Evolutionary conservation across 2,113 vertebrate species (phyloP).

Genomic region (Melanotaenia duboulayi): DNA sequence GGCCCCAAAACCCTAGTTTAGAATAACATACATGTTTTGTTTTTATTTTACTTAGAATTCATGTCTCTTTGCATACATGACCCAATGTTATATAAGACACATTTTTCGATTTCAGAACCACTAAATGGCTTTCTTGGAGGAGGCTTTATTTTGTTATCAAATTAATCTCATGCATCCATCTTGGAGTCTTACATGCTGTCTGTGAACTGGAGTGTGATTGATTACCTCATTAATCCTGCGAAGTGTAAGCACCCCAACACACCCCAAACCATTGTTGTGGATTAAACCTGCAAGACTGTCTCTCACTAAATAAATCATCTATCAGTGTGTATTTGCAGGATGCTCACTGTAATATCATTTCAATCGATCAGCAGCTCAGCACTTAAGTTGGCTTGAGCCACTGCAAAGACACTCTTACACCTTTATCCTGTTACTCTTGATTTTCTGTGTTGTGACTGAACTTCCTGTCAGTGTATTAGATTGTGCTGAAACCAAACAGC

Average conservation of each 20-base stretch:
- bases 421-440: constrained; percentile 47
- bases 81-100: neutral
- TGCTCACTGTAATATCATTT: constrained; percentile 57
- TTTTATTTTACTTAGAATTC: constrained; percentile 1
- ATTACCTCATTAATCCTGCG: constrained; percentile 68
- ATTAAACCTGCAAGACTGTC: constrained; percentile 49
- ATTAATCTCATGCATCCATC: constrained; percentile 38
- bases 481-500: constrained; percentile 37
- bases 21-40: too few relatives aligned
- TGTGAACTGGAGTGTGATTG: constrained; percentile 55
- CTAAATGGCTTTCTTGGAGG: constrained; percentile 5
- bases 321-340: constrained; percentile 49
- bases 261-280: constrained; percentile 41
- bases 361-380: constrained; percentile 58
- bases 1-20: too few relatives aligned
- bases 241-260: constrained; percentile 33
- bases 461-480: constrained; percentile 48
- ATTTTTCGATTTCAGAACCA: constrained; percentile 17
- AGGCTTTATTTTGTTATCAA: constrained; percentile 46
- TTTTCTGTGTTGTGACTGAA: constrained; percentile 35
- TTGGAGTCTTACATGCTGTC: constrained; percentile 27
- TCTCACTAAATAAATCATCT: constrained; percentile 59
- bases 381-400: constrained; percentile 18
- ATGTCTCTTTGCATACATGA: neutral
- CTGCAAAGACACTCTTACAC: constrained; percentile 40